Conservation (phyloP, 2,888 invertebrate genomes). For the Eucriotettix oculatus region DNA sequence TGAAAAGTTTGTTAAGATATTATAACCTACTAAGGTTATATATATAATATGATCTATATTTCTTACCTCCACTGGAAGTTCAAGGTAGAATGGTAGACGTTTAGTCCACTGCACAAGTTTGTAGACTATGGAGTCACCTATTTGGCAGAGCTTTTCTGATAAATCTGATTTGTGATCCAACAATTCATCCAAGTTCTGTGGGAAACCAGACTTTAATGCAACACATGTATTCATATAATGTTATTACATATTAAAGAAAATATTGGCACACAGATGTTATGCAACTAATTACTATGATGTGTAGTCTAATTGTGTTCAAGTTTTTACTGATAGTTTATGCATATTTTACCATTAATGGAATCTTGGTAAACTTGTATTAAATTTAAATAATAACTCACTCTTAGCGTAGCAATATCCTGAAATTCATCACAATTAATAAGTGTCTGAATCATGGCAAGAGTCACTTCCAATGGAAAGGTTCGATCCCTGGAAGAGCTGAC, state of each 20-base stretch:
- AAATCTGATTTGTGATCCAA: slow-evolving; percentile 82
- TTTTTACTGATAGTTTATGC: too few relatives aligned
- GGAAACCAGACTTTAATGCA: background rate
- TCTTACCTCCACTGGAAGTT: slow-evolving; percentile 76
- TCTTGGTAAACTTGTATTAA: background rate
- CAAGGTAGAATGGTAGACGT: slow-evolving; percentile 89
- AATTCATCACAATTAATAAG: slow-evolving; percentile 93
- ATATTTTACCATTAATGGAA: too few relatives aligned
- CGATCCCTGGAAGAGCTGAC: slow-evolving; percentile 73
- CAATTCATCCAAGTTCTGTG: slow-evolving; percentile 77
- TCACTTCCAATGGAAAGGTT: slow-evolving; percentile 65
- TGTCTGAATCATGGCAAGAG: slow-evolving; percentile 76
- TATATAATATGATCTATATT: background rate
- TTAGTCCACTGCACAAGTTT: slow-evolving; percentile 99
- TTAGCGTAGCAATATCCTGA: slow-evolving; percentile 82
- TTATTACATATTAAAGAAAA: too few relatives aligned
- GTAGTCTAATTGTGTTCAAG: too few relatives aligned
- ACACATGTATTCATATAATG: too few relatives aligned
- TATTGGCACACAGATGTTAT: too few relatives aligned
- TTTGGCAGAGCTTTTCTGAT: slow-evolving; percentile 82
- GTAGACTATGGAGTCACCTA: slow-evolving; percentile 95
- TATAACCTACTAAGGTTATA: too few relatives aligned
- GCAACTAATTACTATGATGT: too few relatives aligned
- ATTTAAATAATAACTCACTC: slow-evolving; percentile 22
- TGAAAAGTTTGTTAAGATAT: too few relatives aligned